These are phyloP conservation scores for Lagodon rhomboides DNA, from an alignment of 2,797 vertebrate species.

Conservation along the genomic window DNA sequence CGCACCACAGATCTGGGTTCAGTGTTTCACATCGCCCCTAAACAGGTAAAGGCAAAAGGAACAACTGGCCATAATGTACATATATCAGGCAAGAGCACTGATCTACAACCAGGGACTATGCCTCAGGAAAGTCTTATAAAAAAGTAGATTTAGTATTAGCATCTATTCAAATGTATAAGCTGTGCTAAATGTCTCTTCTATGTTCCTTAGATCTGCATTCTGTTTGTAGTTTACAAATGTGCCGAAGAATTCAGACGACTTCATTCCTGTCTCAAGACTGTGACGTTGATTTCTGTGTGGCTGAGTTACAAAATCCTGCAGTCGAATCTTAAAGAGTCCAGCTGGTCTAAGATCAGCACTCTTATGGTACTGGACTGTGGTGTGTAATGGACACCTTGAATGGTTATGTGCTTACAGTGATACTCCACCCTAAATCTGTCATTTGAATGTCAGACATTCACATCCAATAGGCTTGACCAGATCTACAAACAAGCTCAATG, in stretches of 20 bases:
- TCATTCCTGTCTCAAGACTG: background rate
- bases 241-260: background rate
- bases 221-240: constrained; percentile 7
- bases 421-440: background rate
- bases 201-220: constrained; percentile 19
- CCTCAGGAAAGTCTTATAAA: constrained; percentile 20
- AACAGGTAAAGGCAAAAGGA: constrained; percentile 21
- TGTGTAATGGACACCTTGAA: constrained; percentile 2
- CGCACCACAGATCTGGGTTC: constrained; percentile 22
- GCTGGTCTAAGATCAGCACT: constrained; percentile 13
- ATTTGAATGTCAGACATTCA: background rate
- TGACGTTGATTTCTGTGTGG: background rate
- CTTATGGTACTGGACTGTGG: background rate
- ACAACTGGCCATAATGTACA: background rate
- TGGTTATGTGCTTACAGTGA: background rate
- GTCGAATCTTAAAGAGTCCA: background rate
- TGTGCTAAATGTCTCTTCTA: constrained; percentile 10
- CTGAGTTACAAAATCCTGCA: background rate
- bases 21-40: constrained; percentile 15
- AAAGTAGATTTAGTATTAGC: background rate
- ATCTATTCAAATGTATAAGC: constrained; percentile 21
- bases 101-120: constrained; percentile 21
- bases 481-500: background rate
- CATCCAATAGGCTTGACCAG: background rate
- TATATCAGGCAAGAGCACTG: constrained; percentile 15